Base-by-base conservation (phyloP, 2,888 invertebrate genomes). In the Thecocarcelia acutangulata region DNA sequence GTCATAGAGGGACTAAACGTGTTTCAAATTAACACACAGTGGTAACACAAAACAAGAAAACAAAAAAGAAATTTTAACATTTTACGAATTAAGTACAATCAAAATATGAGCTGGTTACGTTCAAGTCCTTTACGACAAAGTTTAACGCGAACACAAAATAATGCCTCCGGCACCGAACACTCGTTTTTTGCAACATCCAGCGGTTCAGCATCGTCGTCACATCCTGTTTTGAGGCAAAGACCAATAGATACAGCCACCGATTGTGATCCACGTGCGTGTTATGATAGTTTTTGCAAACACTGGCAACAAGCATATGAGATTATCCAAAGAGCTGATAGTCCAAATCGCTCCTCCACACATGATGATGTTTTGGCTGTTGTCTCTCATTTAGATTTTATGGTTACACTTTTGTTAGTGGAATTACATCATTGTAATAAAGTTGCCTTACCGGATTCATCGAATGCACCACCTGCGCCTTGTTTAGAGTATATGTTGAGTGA, bases 221-320 rank as follows among this genome's bases (percentile, higher is more conserved):
- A 78, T 70, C 19, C 84, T 4, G 70, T 83, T 21, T 59, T 88
- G 1, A 93, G 93, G 75, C 93, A 93, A 64, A 92, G 94, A 48
- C 89, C 93, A 2, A 92, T 93, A 54, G 94, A 94, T 86, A 94
- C 94, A 11, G 93, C 94, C 4, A 93, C 94, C 9, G 94, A 95
- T 88, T 95, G 94, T 86, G 97, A 97, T 91, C 96, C 97, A 0
- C 95, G 96, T 69, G 97, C 97, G 8, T 97, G 97, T 91, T 96
- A 96, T 88, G 97, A 96, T 90, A 97, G 97, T 87, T 97, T 97
- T 91, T 95, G 95, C 89, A 96, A 96, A 89, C 98, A 98, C 90
- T 98, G 98, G 97, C 96, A 97, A 87, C 97, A 98, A 90, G 96
- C 96, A 1, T 92, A 94, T 87, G 96, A 96, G 85, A 96, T 97